Evolutionary conservation across 1,140 invertebrate species (phyloP).

Genomic region (Drosophila nannoptera): DNA sequence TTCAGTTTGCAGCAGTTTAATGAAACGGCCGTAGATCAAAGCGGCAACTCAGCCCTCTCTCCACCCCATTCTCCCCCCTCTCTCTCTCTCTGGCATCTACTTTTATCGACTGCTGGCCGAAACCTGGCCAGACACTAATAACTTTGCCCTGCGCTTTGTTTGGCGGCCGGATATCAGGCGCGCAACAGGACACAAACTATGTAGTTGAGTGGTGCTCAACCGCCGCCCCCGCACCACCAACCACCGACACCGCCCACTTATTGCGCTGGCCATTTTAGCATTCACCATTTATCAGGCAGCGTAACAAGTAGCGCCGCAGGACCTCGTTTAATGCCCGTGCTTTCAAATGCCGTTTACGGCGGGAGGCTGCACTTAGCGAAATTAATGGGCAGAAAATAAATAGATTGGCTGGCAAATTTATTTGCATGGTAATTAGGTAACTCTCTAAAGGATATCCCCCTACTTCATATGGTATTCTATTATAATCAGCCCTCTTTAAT

Average conservation of each 20-base stretch:
- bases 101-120: slow-evolving; percentile 55
- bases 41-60: background rate
- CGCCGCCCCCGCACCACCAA: background rate
- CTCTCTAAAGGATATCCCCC: too few species aligned
- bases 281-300: slow-evolving; percentile 56
- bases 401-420: too few species aligned
- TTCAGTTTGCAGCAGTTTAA: slow-evolving; percentile 59
- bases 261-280: slow-evolving; percentile 9
- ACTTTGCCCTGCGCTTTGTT: slow-evolving; percentile 58
- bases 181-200: slow-evolving; percentile 54
- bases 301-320: slow-evolving; percentile 69
- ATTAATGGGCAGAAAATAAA: background rate
- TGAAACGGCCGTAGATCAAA: slow-evolving; percentile 64
- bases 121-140: slow-evolving; percentile 51
- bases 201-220: background rate
- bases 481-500: background rate
- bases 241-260: background rate
- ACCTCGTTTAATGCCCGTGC: slow-evolving; percentile 56
- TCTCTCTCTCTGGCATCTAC: slow-evolving; percentile 54
- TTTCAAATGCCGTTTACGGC: slow-evolving; percentile 54
- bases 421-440: too few species aligned
- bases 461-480: background rate
- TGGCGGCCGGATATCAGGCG: slow-evolving; percentile 25
- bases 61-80: background rate
- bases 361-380: slow-evolving; percentile 31